Evolutionary conservation across 2,113 vertebrate genomes (phyloP).

Genomic region (Lipophrys pholis): DNA sequence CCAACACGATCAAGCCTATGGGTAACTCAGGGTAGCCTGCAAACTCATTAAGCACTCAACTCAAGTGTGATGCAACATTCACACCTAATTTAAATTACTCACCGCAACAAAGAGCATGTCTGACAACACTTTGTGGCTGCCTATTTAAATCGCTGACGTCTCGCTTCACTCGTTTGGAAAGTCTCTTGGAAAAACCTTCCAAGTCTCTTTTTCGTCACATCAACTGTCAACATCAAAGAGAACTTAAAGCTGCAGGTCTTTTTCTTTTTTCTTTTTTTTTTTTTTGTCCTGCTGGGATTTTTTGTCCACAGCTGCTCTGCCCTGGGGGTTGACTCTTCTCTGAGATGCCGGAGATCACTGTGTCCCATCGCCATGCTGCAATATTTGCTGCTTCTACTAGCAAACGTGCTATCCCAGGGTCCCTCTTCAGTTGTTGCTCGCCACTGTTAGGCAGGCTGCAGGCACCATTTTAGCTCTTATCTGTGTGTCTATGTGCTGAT

Average conservation of each 20-base stretch:
- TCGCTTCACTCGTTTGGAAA: conserved; percentile 7
- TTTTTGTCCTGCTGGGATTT: conserved; percentile 34
- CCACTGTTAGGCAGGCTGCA: neutral
- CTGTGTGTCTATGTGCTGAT: neutral
- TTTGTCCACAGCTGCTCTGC: conserved; percentile 25
- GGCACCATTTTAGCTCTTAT: neutral
- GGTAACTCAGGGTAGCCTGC: neutral
- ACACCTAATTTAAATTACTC: neutral
- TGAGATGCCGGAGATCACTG: conserved; percentile 41
- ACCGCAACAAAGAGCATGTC: neutral
- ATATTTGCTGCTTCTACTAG: conserved; percentile 29
- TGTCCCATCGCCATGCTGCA: conserved; percentile 40
- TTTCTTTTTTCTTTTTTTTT: neutral
- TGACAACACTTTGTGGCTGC: neutral
- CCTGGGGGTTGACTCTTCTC: conserved; percentile 28
- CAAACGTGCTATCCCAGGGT: conserved; percentile 14
- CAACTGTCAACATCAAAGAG: conserved; percentile 20
- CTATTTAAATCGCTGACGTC: conserved; percentile 2
- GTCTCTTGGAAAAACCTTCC: neutral
- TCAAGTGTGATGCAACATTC: neutral
- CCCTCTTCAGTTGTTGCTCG: conserved; percentile 13
- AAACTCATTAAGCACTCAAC: neutral
- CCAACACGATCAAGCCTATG: neutral
- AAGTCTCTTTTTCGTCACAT: conserved; percentile 23
- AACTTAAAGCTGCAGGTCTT: conserved; percentile 16